Conservation (phyloP, 2,888 invertebrate species). For the Leptothorax acervorum region DNA sequence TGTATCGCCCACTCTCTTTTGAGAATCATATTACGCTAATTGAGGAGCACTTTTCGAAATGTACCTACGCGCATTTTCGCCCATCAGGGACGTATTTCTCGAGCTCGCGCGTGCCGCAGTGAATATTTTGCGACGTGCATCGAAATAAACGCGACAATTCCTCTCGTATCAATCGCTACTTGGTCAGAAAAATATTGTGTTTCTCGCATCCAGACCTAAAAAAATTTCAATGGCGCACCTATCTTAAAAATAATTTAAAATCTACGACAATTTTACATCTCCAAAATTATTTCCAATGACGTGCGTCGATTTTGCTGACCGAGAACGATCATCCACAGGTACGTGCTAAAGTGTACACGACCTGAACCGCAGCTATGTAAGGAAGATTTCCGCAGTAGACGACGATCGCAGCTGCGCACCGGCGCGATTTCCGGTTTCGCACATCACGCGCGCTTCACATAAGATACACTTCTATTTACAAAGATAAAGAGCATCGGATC, state of each 20-base stretch:
- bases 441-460: constrained; percentile 7
- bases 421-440: constrained; percentile 27
- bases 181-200: not conserved
- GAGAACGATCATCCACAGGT: not conserved
- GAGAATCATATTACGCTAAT: constrained; percentile 24
- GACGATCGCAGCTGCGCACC: constrained; percentile 35
- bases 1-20: not conserved
- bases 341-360: not conserved
- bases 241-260: not conserved
- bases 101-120: not conserved
- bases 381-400: constrained; percentile 21
- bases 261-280: not conserved
- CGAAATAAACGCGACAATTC: not conserved
- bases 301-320: not conserved
- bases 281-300: not conserved
- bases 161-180: not conserved
- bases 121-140: not conserved
- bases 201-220: not conserved
- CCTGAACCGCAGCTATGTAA: not conserved
- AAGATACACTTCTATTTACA: constrained; percentile 44
- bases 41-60: not conserved
- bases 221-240: not conserved
- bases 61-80: not conserved
- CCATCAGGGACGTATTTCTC: not conserved
- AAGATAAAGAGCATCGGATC: not conserved